phyloP scores from a whole-genome alignment of 2,888 invertebrate species.

The Myathropa florea region DNA sequence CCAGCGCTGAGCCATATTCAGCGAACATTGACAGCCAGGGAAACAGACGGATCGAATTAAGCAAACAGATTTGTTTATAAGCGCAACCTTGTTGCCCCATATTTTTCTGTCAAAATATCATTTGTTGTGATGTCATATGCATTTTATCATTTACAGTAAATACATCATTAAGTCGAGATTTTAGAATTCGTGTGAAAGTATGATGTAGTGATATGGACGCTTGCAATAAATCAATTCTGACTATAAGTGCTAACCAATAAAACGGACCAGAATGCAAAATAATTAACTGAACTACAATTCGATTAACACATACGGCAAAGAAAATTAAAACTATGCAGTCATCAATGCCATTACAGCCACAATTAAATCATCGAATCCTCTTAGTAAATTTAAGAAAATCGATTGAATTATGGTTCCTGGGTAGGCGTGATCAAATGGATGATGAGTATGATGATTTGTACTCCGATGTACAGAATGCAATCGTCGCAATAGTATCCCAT shows the following conservation, averaged over 20 bases:
- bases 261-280: not conserved
- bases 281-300: conserved; percentile 8
- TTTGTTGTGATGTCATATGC: conserved; percentile 53
- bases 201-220: conserved; percentile 19
- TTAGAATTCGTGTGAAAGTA: not conserved
- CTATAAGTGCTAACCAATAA: not conserved
- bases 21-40: not conserved
- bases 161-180: not conserved
- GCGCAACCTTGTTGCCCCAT: conserved; percentile 15
- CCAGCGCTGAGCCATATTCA: not conserved
- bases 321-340: conserved; percentile 46
- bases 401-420: conserved; percentile 71
- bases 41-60: not conserved
- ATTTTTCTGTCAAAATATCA: conserved; percentile 32
- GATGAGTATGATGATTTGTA: conserved; percentile 52
- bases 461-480: conserved; percentile 56
- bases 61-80: conserved; percentile 47
- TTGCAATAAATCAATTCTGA: not conserved
- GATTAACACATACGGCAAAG: conserved; percentile 5
- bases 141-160: not conserved
- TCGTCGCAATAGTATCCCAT: conserved; percentile 65
- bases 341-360: conserved; percentile 49
- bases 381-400: conserved; percentile 71
- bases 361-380: conserved; percentile 61
- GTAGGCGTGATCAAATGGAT: conserved; percentile 52